phyloP scores from a whole-genome alignment of 2,113 vertebrate species.

The Porphyrio hochstetteri region DNA sequence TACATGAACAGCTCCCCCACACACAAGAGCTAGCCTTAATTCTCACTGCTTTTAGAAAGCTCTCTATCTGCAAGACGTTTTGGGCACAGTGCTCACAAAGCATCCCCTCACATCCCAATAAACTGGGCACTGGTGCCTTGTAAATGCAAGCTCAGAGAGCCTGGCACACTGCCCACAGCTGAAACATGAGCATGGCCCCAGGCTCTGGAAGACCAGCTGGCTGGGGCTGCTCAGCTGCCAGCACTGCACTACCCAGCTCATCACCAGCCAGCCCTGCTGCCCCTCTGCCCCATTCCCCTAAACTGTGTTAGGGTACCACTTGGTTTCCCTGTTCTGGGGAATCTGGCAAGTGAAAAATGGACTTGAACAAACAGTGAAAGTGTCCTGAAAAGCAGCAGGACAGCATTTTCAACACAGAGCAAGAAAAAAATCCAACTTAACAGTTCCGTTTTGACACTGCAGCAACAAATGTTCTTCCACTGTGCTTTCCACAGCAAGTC shows the following conservation, averaged over 20 bases:
- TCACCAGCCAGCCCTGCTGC: neutral
- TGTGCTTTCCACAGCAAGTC: neutral
- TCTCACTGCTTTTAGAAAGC: neutral
- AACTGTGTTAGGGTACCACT: neutral
- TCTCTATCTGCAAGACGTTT: accelerated
- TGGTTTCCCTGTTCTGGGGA: neutral
- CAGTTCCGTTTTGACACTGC: neutral
- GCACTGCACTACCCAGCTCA: neutral
- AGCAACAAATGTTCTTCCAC: neutral
- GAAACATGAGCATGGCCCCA: accelerated
- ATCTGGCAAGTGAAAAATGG: neutral
- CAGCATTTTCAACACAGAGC: neutral
- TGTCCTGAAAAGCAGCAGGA: neutral
- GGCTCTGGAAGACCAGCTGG: neutral
- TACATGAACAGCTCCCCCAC: neutral
- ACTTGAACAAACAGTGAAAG: neutral
- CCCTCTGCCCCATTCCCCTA: neutral
- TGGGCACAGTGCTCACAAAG: neutral
- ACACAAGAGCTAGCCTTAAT: neutral
- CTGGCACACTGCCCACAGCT: neutral
- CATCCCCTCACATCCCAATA: neutral
- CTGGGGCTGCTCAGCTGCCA: neutral
- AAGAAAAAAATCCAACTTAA: neutral
- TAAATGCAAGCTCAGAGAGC: neutral
- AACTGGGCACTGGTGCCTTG: neutral